Conservation (phyloP, 2,888 invertebrate species). For the Acrobasis consociella region DNA sequence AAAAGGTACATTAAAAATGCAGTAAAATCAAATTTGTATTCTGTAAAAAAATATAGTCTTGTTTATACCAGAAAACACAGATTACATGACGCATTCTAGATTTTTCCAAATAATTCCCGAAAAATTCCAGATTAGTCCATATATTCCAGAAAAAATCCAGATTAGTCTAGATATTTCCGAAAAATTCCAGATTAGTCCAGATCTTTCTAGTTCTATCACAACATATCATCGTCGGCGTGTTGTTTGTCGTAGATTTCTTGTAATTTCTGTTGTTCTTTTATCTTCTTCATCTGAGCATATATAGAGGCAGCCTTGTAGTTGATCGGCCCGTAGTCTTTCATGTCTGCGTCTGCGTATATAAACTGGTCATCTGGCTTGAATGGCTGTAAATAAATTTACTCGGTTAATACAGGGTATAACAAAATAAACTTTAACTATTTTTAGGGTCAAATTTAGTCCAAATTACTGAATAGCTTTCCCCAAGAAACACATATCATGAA, state of each 20-base stretch:
- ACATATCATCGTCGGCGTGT: constrained; percentile 64
- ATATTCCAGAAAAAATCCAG: background rate
- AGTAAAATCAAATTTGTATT: background rate
- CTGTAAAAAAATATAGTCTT: background rate
- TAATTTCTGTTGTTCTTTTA: constrained; percentile 78
- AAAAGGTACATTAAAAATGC: constrained; percentile 7
- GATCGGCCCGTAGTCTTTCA: constrained; percentile 94
- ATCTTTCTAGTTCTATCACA: constrained; percentile 45
- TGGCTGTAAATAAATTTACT: constrained; percentile 82
- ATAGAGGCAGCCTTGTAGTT: constrained; percentile 95
- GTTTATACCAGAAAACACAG: constrained; percentile 1
- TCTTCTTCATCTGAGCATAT: constrained; percentile 88
- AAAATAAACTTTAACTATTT: constrained; percentile 16
- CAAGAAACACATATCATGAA: no score
- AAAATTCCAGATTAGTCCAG: background rate
- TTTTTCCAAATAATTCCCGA: background rate
- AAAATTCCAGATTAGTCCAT: background rate
- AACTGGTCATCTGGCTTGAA: constrained; percentile 90
- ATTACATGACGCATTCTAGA: background rate
- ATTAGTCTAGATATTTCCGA: background rate
- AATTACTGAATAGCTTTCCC: no score
- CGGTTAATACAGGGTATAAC: constrained; percentile 22
- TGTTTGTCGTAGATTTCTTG: constrained; percentile 73
- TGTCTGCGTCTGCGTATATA: constrained; percentile 95
- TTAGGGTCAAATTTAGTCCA: no score